Base-by-base conservation (phyloP, 2,888 invertebrate species). In the Heliothis peltigera region DNA sequence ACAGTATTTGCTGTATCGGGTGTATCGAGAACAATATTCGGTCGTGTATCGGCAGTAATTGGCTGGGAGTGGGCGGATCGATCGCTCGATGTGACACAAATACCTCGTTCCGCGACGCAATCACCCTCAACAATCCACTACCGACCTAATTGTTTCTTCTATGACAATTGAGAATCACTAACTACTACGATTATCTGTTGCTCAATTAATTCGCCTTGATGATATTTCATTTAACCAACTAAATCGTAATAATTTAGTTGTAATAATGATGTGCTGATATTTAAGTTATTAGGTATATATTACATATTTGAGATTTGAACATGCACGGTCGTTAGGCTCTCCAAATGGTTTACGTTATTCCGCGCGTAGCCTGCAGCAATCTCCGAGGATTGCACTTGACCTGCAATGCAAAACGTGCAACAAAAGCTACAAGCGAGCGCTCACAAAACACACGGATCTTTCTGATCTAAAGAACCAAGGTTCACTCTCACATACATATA, bases 71-170 rank as follows among this genome's bases (percentile, higher is more conserved):
- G 90, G 89, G 89, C 86, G 91, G 87, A 91, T 93, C 91, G 91
- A 92, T 90, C 86, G 90, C 82, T 84, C 88, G 82, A 89, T 89
- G 91, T 91, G 91, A 92, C 91, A 92, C 91, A 90, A 92, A 92
- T 92, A 90, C 90, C 88, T 88, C 90, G 90, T 91, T 90, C 89
- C 85, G 86, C 88, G 85, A 86, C 90, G 88, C 91, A 90, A 90
- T 90, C 91, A 89, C 89, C 87, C 88, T 84, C 87, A 82, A 88
- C 92, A 91, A 93, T 92, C 91, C 89, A 91, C 91, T 88, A 90
- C 89, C 90, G 87, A 91, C 90, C 89, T 92, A 93, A 93, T 93
- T 92, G 92, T 90, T 93, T 90, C 90, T 89, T 90, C 89, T 90
- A 91, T 90, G 88, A 90, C 89, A 85, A 87, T 87, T 87, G 86